Evolutionary conservation across 2,113 vertebrate genomes (phyloP).

Genomic region (Oophaga pumilio): DNA sequence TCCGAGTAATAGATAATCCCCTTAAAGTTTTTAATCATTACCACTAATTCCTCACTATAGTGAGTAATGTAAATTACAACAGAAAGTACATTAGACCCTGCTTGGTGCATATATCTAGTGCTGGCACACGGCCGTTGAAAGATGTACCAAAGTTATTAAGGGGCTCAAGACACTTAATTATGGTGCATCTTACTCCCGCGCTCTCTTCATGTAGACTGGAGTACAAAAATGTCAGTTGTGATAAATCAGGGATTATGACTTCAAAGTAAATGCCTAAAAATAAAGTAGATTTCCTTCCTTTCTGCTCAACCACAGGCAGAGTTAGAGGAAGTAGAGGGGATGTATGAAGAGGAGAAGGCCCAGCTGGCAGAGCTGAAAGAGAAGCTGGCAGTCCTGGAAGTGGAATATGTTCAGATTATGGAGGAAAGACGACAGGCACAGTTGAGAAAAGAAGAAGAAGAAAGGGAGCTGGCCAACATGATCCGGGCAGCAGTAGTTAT

Average conservation of each 20-base stretch:
- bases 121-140: no score
- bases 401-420: conserved; percentile 75
- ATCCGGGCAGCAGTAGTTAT: conserved; percentile 73
- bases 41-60: no score
- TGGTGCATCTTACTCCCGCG: no score
- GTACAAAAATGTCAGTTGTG: no score
- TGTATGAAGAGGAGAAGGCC: conserved; percentile 69
- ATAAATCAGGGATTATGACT: background rate
- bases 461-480: conserved; percentile 70
- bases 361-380: conserved; percentile 72
- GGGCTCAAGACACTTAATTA: no score
- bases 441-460: conserved; percentile 68
- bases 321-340: conserved; percentile 67
- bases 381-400: conserved; percentile 66
- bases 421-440: conserved; percentile 67
- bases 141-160: no score
- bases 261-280: background rate
- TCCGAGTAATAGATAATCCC: no score
- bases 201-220: no score
- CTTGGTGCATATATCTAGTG: no score
- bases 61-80: no score
- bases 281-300: background rate
- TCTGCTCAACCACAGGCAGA: conserved; percentile 67
- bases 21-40: no score
- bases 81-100: no score